Evolutionary conservation across 92 coral and sea anemone genomes (phyloP).

Genomic region (Phymanthus crucifer): DNA sequence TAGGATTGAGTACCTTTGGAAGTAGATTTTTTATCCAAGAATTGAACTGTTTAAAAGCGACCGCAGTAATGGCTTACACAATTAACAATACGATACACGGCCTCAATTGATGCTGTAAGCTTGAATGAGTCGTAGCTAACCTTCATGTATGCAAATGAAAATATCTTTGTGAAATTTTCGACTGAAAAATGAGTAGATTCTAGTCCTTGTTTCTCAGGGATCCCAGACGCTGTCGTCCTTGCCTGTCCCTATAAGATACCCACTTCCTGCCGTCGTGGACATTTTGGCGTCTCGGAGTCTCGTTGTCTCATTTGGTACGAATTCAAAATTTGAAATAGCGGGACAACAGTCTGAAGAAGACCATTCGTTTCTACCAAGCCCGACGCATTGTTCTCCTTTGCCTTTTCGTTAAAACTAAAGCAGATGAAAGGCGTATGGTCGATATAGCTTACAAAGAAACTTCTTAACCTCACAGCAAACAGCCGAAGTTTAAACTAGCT

Average conservation of each 20-base stretch:
- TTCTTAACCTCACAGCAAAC: background rate
- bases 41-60: background rate
- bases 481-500: background rate
- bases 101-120: conserved; percentile 8
- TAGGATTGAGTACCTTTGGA: background rate
- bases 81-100: background rate
- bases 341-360: conserved; percentile 7
- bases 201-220: conserved; percentile 1
- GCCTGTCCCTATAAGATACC: conserved; percentile 11
- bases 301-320: conserved; percentile 3
- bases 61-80: background rate
- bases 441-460: background rate
- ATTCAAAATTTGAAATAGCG: conserved; percentile 14
- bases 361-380: conserved; percentile 1
- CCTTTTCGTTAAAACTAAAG: conserved; percentile 9
- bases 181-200: conserved; percentile 5
- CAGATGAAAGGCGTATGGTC: background rate
- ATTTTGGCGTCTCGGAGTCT: conserved; percentile 34
- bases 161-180: background rate
- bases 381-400: conserved; percentile 4
- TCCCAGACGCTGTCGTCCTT: conserved; percentile 4
- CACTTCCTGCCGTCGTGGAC: conserved; percentile 26
- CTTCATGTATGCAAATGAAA: background rate
- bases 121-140: conserved; percentile 12
- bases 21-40: background rate